Conservation (phyloP, 2,797 vertebrate species). For the Psittacula derbiana region DNA sequence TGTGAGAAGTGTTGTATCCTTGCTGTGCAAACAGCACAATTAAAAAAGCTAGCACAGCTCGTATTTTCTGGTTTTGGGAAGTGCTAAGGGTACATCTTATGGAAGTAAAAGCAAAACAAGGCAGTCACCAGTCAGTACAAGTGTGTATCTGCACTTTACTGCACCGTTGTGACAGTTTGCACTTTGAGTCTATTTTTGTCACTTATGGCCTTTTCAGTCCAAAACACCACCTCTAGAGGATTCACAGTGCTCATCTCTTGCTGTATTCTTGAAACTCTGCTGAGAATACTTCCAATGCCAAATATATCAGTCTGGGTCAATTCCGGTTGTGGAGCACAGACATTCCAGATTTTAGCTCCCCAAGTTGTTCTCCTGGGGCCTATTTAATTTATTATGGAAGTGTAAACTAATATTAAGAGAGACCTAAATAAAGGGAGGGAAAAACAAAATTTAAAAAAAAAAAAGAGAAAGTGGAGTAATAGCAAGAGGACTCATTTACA, state of each 20-base stretch:
- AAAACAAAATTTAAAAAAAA: no score
- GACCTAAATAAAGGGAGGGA: fast-evolving
- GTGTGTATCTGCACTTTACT: not conserved
- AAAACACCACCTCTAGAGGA: not conserved
- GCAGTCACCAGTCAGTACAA: not conserved
- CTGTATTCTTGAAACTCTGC: not conserved
- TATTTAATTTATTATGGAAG: not conserved
- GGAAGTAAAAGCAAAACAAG: not conserved
- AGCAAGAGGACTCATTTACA: not conserved
- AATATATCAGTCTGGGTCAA: not conserved
- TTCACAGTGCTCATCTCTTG: not conserved
- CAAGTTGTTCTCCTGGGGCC: not conserved
- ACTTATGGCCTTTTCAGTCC: not conserved
- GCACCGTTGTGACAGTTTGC: not conserved
- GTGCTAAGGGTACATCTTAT: not conserved
- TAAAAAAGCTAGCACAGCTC: not conserved
- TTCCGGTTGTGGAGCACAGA: not conserved
- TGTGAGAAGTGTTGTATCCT: not conserved
- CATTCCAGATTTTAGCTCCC: not conserved
- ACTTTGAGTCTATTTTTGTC: not conserved
- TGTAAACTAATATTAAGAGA: not conserved
- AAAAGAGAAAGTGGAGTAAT: fast-evolving
- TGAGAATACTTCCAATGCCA: not conserved
- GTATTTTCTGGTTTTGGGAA: not conserved
- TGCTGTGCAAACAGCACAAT: not conserved